A percentile compares a stretch with the other conserved stretches of the same genome.
Conservation (phyloP, 2,888 invertebrate genomes). For the Drosophila buzzatii region DNA sequence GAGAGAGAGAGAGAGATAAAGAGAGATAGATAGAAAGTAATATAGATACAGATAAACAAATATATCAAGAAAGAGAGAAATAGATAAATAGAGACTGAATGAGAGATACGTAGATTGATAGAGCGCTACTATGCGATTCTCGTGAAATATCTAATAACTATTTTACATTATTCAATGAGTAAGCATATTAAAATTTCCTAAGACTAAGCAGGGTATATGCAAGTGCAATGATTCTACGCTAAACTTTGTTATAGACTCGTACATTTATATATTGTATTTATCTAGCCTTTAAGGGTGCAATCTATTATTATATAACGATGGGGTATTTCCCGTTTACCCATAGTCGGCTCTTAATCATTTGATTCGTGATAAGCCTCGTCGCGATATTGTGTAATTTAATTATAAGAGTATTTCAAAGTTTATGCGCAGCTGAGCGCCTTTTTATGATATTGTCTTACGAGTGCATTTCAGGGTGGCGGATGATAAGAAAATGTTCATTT, state of each 20-base stretch:
- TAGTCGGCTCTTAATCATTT: conserved; percentile 60
- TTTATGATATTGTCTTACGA: conserved; percentile 25
- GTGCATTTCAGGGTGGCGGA: conserved; percentile 6
- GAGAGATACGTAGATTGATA: not conserved
- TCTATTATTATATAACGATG: conserved; percentile 31
- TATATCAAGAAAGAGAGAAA: not conserved
- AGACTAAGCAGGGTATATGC: not conserved
- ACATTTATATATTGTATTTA: conserved; percentile 7
- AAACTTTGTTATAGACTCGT: not conserved
- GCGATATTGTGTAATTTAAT: conserved; percentile 47
- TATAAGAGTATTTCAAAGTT: conserved; percentile 45
- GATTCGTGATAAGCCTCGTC: conserved; percentile 63
- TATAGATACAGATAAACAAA: no score
- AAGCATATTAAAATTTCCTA: no score
- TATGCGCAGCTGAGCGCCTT: conserved; percentile 35
- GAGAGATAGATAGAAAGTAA: not conserved
- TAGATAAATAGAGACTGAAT: no score
- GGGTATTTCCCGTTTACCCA: conserved; percentile 9
- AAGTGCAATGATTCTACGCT: not conserved
- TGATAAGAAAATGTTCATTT: not conserved
- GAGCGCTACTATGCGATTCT: not conserved
- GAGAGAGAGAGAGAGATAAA: not conserved
- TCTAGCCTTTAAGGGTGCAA: conserved; percentile 8
- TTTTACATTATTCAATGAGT: not conserved
- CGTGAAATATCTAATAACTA: not conserved